These are phyloP conservation scores for Chrysomallon squamiferum DNA, from an alignment of 1,140 invertebrate genomes.

Conservation along the genomic window DNA sequence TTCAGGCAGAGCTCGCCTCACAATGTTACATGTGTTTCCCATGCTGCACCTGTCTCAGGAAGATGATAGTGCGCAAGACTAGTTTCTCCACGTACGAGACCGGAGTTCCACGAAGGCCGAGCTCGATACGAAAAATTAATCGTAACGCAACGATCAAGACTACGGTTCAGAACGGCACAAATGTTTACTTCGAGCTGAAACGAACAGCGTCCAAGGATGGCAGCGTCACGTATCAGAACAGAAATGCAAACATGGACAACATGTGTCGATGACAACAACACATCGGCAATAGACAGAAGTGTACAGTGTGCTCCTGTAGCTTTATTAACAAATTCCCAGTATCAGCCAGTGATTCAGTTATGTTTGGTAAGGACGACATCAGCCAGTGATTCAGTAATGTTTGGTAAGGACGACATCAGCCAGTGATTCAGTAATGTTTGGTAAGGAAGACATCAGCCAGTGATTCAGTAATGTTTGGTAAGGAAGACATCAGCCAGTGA, in stretches of 20 bases:
- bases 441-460: too few relatives aligned
- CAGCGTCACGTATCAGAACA: neutral
- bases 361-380: neutral
- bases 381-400: neutral
- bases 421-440: too few relatives aligned
- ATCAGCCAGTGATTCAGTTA: too few relatives aligned
- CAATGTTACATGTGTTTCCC: constrained; percentile 22
- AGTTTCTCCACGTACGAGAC: constrained; percentile 26
- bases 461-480: too few relatives aligned
- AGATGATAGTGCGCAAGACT: constrained; percentile 13
- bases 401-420: too few relatives aligned
- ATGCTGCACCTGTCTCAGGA: constrained; percentile 29
- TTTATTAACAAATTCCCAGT: too few relatives aligned
- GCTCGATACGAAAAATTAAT: constrained; percentile 5
- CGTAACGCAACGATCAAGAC: neutral
- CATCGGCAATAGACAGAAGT: neutral
- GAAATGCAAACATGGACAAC: neutral
- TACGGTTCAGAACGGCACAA: neutral
- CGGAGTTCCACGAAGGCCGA: constrained; percentile 7
- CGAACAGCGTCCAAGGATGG: neutral
- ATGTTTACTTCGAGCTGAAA: neutral
- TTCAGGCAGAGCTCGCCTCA: constrained; percentile 24
- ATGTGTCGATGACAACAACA: too few relatives aligned
- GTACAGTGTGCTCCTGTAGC: neutral
- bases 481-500: too few relatives aligned